Evolutionary conservation across 2,113 vertebrate genomes (phyloP).

Genomic region (Antennarius striatus): DNA sequence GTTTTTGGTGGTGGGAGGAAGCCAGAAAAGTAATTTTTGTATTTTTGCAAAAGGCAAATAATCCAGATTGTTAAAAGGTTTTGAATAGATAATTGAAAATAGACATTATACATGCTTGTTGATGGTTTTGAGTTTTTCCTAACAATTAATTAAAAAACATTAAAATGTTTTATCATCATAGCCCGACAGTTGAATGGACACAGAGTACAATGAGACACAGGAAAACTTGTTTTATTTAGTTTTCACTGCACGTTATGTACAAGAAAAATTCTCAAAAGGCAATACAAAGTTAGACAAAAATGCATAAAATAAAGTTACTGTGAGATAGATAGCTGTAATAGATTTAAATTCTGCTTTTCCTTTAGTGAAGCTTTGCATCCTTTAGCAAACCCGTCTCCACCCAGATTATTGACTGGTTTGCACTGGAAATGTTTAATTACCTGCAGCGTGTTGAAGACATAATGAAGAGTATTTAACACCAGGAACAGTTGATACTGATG

Average conservation of each 20-base stretch:
- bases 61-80: too few species aligned
- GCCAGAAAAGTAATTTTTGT: too few species aligned
- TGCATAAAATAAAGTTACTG: slow-evolving; percentile 54
- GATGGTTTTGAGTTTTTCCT: too few species aligned
- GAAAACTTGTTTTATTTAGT: slow-evolving; percentile 28
- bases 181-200: too few species aligned
- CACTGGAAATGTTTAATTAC: slow-evolving; percentile 9
- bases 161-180: too few species aligned
- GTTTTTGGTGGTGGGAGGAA: too few species aligned
- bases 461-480: slow-evolving; percentile 11
- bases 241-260: slow-evolving; percentile 76
- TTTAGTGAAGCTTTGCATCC: slow-evolving; percentile 15
- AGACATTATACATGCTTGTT: too few species aligned
- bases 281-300: slow-evolving; percentile 69
- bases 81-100: too few species aligned
- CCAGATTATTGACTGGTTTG: slow-evolving; percentile 1
- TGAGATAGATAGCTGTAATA: slow-evolving; percentile 54
- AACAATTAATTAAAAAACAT: too few species aligned
- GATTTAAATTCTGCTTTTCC: slow-evolving; percentile 1
- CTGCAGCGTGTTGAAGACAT: not conserved
- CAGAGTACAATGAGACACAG: too few species aligned
- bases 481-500: not conserved
- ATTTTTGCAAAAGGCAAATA: too few species aligned
- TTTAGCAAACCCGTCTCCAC: slow-evolving; percentile 11
- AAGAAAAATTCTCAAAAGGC: slow-evolving; percentile 68